Conservation (phyloP, 2,113 vertebrate genomes). For the Solea solea region DNA sequence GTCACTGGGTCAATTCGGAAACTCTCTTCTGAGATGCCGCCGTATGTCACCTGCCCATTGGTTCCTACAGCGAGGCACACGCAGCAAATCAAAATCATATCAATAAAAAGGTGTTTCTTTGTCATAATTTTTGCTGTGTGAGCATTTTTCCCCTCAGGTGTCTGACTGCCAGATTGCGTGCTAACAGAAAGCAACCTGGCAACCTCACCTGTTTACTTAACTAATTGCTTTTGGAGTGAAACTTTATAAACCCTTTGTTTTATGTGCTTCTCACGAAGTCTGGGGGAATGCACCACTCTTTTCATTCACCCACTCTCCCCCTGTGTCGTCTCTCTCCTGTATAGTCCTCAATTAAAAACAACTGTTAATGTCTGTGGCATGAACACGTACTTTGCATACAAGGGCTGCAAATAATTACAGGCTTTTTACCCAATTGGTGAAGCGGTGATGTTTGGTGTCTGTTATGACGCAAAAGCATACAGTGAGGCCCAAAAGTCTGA, state of each 20-base stretch:
- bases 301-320: slow-evolving; percentile 7
- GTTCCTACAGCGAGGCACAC: slow-evolving; percentile 75
- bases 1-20: slow-evolving; percentile 88
- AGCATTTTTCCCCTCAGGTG: slow-evolving; percentile 57
- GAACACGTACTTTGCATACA: slow-evolving; percentile 32
- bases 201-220: slow-evolving; percentile 77
- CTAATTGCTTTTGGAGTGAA: slow-evolving; percentile 74
- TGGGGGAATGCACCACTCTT: slow-evolving; percentile 59
- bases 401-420: slow-evolving; percentile 9
- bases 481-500: neutral
- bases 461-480: neutral
- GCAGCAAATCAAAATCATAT: neutral
- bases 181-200: slow-evolving; percentile 69
- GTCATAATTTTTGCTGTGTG: slow-evolving; percentile 55
- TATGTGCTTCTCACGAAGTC: slow-evolving; percentile 79
- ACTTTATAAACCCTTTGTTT: slow-evolving; percentile 80
- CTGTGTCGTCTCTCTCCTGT: slow-evolving; percentile 13
- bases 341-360: slow-evolving; percentile 73
- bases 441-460: slow-evolving; percentile 1
- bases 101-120: slow-evolving; percentile 50
- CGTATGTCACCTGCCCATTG: slow-evolving; percentile 89
- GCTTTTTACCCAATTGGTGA: slow-evolving; percentile 13
- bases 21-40: slow-evolving; percentile 82
- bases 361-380: slow-evolving; percentile 52
- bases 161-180: slow-evolving; percentile 75